Conservation (phyloP, 2,797 vertebrate genomes). For the Trematomus bernacchii region DNA sequence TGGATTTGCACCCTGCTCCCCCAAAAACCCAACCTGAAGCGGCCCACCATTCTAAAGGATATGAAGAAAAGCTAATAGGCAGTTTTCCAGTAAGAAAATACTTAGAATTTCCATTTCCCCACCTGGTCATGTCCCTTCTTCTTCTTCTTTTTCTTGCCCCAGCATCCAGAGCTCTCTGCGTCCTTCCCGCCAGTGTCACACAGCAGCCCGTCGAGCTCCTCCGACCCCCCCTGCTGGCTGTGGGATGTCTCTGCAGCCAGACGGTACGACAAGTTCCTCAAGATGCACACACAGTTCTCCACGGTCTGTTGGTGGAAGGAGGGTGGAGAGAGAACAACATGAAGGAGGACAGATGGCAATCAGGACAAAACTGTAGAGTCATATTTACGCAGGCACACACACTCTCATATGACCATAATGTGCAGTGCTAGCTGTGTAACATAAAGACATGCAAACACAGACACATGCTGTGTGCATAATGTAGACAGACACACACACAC, state of each 20-base stretch:
- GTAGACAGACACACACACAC: constrained; percentile 24
- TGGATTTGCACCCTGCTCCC: background rate
- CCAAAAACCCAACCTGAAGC: background rate
- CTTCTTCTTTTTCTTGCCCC: constrained; percentile 99
- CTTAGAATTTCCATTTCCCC: constrained; percentile 43
- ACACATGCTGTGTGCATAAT: constrained; percentile 22
- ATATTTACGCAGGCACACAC: background rate
- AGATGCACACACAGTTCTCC: constrained; percentile 99
- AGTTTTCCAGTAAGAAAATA: background rate
- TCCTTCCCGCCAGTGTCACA: constrained; percentile 96
- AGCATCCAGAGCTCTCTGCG: constrained; percentile 95
- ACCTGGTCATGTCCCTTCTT: constrained; percentile 99
- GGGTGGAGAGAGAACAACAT: background rate
- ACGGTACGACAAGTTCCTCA: constrained; percentile 99
- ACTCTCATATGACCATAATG: background rate
- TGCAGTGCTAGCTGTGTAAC: background rate
- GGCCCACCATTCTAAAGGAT: background rate
- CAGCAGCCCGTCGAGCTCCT: constrained; percentile 97
- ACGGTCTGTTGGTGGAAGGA: constrained; percentile 87
- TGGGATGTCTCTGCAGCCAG: constrained; percentile 98
- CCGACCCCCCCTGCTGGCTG: constrained; percentile 97
- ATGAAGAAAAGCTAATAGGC: too few relatives aligned
- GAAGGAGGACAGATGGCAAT: constrained; percentile 24
- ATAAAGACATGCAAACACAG: background rate
- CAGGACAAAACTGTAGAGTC: background rate